Evolutionary conservation across 92 coral and sea anemone genomes (phyloP).

Genomic region (Actinostola sp.): DNA sequence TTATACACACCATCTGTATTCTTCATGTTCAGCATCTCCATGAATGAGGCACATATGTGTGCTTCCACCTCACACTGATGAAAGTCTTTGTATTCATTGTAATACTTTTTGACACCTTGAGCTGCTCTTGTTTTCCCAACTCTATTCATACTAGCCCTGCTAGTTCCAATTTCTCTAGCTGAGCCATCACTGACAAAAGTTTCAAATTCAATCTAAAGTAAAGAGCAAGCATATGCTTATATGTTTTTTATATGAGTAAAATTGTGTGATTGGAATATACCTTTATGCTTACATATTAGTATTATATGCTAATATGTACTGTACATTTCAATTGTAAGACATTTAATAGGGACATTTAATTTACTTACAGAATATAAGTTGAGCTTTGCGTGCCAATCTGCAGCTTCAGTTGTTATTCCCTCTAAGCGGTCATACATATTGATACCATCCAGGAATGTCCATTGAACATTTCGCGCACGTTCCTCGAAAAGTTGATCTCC

Average conservation of each 20-base stretch:
- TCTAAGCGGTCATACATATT: slow-evolving; percentile 14
- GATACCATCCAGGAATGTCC: slow-evolving; percentile 28
- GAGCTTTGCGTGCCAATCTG: slow-evolving; percentile 37
- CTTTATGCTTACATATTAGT: too few species aligned
- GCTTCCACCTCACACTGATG: slow-evolving; percentile 56
- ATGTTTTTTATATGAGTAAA: too few species aligned
- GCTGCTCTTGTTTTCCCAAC: slow-evolving; percentile 53
- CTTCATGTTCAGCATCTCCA: slow-evolving; percentile 35
- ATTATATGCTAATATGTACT: too few species aligned
- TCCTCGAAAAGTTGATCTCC: slow-evolving; percentile 38
- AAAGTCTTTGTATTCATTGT: slow-evolving; percentile 61
- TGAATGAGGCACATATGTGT: slow-evolving; percentile 67
- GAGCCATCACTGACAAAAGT: slow-evolving; percentile 41
- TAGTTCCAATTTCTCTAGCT: slow-evolving; percentile 50
- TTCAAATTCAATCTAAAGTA: slow-evolving; percentile 51
- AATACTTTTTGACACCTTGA: slow-evolving; percentile 51
- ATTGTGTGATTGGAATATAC: too few species aligned
- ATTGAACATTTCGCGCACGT: slow-evolving; percentile 24
- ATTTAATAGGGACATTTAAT: too few species aligned
- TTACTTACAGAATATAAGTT: slow-evolving; percentile 21
- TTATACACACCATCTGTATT: background rate
- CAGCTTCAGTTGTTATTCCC: slow-evolving; percentile 23
- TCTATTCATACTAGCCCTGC: slow-evolving; percentile 65
- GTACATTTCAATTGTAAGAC: too few species aligned
- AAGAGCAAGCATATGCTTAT: too few species aligned